phyloP scores from a whole-genome alignment of 2,113 vertebrate species.

The Edolisoma coerulescens region DNA sequence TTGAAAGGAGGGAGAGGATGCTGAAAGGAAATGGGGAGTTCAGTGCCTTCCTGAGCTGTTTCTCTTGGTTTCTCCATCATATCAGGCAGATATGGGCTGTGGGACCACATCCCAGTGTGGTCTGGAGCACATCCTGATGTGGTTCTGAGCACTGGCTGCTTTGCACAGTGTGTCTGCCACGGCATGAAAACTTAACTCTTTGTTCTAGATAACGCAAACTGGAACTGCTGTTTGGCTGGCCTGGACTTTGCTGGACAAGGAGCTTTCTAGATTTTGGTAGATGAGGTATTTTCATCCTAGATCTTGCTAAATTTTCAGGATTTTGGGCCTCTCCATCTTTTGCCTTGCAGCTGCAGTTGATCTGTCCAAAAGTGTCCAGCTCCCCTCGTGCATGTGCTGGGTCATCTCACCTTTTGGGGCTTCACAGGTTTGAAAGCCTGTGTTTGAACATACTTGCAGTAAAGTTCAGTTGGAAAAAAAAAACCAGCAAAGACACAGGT shows the following conservation, averaged over 20 bases:
- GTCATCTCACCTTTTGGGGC: neutral
- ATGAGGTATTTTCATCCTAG: neutral
- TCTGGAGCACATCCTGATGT: neutral
- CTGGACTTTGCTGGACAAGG: neutral
- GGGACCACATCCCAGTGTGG: fast-evolving
- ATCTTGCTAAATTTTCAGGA: neutral
- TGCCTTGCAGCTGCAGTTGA: neutral
- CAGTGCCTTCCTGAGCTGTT: neutral
- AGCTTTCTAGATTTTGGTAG: neutral
- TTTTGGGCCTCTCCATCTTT: neutral
- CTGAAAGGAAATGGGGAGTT: neutral
- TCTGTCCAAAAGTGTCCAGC: neutral
- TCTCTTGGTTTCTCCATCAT: neutral
- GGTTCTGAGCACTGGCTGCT: neutral
- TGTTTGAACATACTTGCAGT: neutral
- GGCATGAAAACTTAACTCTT: neutral
- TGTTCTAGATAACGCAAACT: neutral
- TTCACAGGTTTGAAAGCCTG: neutral
- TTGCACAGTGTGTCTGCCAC: fast-evolving
- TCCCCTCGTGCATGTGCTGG: fast-evolving
- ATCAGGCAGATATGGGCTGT: neutral
- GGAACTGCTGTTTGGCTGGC: neutral
- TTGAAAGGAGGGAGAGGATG: neutral
- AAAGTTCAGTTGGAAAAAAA: neutral
- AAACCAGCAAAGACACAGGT: neutral